Evolutionary conservation across 1,140 invertebrate species (phyloP), one percentile per base, ranked within the genome.

Genomic region (Achroia grisella): DNA sequence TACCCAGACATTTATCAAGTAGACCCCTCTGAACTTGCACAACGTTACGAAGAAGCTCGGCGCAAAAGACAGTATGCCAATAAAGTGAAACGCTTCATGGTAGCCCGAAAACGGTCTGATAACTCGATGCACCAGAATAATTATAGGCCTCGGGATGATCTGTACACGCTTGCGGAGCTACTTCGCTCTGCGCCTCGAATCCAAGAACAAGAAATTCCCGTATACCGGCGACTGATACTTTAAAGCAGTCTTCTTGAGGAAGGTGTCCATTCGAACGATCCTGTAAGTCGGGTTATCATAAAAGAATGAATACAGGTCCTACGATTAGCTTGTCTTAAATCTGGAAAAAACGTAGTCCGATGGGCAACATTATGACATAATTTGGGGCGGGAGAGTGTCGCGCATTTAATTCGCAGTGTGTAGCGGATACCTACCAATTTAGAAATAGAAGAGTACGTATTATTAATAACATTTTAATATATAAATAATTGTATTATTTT

Each of bases 21-120:
- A 0, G 72, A 70, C 35, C 70, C 81, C 2, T 71, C 76, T 37
- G 81, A 86, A 60, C 51, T 85, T 4, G 64, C 74, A 2, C 73
- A 79, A 15, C 68, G 78, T 17, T 83, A 82, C 42, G 74, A 86
- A 41, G 84, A 87, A 30, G 76, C 79, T 0, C 82, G 84, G 32
- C 83, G 86, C 48, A 87, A 87, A 54, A 72, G 81, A 51, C 79
- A 85, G 53, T 86, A 86, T 44, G 70, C 71, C 2, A 85, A 83
- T 51, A 82, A 81, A 41, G 73, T 82, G 67, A 87, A 87, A 52
- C 63, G 86, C 9, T 87, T 87, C 59, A 87, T 87, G 84, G 86
- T 87, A 2, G 78, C 86, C 4, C 68, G 81, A 48, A 87, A 87
- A 56, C 79, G 86, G 8, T 84, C 83, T 0, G 78, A 86, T 31